Percentiles rank a stretch among this genome's conserved stretches.
These are phyloP conservation scores for Tupiocoris notatus DNA, from an alignment of 2,888 invertebrate genomes.

Conservation along the genomic window DNA sequence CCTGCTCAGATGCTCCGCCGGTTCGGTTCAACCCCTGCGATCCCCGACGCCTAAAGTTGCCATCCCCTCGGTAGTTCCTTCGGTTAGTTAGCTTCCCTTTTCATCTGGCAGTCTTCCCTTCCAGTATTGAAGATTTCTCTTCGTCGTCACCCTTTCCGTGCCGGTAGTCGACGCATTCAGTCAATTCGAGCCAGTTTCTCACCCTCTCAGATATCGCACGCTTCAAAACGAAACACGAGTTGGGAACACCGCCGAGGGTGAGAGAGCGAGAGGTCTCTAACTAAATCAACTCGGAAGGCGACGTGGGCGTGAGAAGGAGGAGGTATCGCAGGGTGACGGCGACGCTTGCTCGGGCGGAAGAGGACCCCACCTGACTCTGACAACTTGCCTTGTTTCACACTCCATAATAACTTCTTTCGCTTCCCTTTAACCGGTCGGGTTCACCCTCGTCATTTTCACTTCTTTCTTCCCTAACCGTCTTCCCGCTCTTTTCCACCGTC, in stretches of 20 bases:
- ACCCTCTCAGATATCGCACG: constrained; percentile 1
- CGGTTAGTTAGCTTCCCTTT: constrained; percentile 41
- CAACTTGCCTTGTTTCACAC: constrained; percentile 42
- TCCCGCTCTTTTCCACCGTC: constrained; percentile 10
- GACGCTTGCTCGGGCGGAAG: not conserved
- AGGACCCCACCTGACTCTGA: constrained; percentile 35
- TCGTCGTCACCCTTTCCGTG: not conserved
- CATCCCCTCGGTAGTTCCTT: constrained; percentile 25
- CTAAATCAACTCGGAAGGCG: constrained; percentile 31
- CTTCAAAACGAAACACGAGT: not conserved
- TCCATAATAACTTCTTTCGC: constrained; percentile 36
- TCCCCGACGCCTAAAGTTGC: not conserved
- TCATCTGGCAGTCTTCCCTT: not conserved
- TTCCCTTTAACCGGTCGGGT: not conserved
- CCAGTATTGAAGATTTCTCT: not conserved
- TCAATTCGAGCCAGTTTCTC: constrained; percentile 29
- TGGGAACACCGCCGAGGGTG: not conserved
- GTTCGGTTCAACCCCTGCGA: not conserved
- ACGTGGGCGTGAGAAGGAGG: not conserved
- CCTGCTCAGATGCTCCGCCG: not conserved
- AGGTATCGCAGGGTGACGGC: not conserved
- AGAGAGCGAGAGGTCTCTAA: constrained; percentile 20
- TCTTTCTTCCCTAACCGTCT: constrained; percentile 1
- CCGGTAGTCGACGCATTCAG: constrained; percentile 11
- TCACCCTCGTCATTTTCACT: constrained; percentile 13